Evolutionary conservation across 2,113 vertebrate species (phyloP).

Genomic region (Atrichornis clamosus): DNA sequence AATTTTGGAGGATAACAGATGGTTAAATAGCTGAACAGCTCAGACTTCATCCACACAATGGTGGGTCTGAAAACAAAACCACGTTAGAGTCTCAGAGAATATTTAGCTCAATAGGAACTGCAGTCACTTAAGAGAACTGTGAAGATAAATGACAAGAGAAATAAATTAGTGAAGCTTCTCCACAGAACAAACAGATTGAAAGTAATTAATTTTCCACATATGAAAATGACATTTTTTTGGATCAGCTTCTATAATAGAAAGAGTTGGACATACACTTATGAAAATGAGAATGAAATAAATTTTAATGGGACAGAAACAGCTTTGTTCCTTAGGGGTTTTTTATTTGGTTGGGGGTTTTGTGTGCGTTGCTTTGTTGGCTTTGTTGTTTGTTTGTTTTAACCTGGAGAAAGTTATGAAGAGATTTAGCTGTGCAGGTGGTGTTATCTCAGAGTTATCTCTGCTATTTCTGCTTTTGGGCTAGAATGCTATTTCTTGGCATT

Average conservation of each 20-base stretch:
- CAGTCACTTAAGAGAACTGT: background rate
- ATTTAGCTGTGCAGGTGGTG: background rate
- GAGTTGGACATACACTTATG: background rate
- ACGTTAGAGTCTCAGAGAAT: background rate
- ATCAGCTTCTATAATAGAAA: background rate
- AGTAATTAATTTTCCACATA: background rate
- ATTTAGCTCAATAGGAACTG: background rate
- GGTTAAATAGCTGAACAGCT: background rate
- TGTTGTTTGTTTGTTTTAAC: background rate
- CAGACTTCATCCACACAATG: background rate
- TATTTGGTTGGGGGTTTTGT: accelerated
- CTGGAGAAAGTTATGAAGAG: background rate
- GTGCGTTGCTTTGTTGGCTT: background rate
- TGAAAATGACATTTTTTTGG: background rate
- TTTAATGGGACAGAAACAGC: background rate
- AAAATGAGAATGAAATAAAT: background rate
- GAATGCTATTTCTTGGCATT: background rate
- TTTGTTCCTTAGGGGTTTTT: background rate
- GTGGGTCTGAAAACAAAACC: background rate
- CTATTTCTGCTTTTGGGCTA: background rate
- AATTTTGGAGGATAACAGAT: background rate
- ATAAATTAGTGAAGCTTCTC: background rate
- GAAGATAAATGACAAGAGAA: background rate
- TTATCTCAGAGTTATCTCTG: background rate
- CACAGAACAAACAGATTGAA: background rate